These are phyloP conservation scores for Platerodrilus igneus DNA, from an alignment of 2,888 invertebrate genomes.

Conservation along the genomic window DNA sequence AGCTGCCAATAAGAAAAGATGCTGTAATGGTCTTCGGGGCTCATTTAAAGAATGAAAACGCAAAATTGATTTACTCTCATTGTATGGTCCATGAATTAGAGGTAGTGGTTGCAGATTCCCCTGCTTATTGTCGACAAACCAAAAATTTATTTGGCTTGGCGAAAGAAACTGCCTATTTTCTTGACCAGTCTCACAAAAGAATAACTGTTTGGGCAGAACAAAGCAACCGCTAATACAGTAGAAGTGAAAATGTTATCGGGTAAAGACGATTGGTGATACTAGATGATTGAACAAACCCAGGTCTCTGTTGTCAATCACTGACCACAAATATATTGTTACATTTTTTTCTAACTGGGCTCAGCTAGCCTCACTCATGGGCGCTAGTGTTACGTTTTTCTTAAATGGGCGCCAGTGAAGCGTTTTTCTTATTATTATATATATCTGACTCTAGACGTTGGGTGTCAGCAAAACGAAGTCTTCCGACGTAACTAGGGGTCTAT, in stretches of 20 bases:
- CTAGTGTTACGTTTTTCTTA: no score
- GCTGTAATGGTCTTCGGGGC: background rate
- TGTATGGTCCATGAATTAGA: background rate
- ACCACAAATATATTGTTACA: no score
- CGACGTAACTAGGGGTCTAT: no score
- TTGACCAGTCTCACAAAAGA: conserved; percentile 2
- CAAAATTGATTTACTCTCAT: no score
- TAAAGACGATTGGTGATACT: background rate
- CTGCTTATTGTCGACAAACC: background rate
- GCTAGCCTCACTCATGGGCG: no score
- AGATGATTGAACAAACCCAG: no score
- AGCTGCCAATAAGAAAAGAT: background rate
- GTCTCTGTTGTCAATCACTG: no score
- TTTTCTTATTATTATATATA: no score
- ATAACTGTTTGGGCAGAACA: background rate
- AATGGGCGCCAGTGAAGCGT: no score
- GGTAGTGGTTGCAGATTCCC: background rate
- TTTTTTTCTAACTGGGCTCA: no score
- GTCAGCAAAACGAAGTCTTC: no score
- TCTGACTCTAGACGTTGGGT: no score
- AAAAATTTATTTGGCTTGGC: background rate
- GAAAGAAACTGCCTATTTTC: background rate
- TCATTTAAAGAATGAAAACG: background rate
- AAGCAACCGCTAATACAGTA: background rate
- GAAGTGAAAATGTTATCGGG: background rate